phyloP scores from a whole-genome alignment of 2,113 vertebrate species.

The Casuarius casuarius region DNA sequence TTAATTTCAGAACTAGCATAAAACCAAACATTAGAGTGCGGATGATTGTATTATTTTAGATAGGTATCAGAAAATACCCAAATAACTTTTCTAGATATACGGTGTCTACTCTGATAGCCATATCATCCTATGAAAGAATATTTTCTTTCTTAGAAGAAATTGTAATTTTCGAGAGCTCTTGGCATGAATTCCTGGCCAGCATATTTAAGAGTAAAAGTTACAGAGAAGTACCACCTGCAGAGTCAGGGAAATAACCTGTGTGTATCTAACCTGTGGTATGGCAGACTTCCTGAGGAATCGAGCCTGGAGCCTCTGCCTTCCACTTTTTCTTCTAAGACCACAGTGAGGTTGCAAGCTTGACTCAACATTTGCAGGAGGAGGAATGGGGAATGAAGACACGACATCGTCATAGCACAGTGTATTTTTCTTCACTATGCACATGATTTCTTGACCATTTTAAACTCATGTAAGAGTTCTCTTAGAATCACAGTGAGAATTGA shows the following conservation, averaged over 20 bases:
- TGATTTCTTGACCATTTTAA: not conserved
- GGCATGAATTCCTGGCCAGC: not conserved
- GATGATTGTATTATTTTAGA: not conserved
- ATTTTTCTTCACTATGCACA: not conserved
- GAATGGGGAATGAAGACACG: not conserved
- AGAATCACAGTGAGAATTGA: not conserved
- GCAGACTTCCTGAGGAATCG: not conserved
- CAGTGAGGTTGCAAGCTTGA: not conserved
- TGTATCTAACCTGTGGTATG: not conserved
- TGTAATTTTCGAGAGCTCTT: not conserved
- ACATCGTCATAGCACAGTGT: not conserved
- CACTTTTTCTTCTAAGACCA: not conserved
- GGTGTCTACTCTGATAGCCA: not conserved
- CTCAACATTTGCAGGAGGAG: not conserved
- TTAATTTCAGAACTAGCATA: not conserved
- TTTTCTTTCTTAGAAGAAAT: not conserved
- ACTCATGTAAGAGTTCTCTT: not conserved
- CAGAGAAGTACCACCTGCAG: not conserved
- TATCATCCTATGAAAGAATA: not conserved
- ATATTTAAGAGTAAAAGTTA: not conserved
- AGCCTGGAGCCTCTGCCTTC: not conserved
- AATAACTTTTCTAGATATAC: not conserved
- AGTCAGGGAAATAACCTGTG: not conserved
- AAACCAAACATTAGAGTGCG: fast-evolving
- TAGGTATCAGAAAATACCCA: not conserved